Percentiles rank a stretch among this genome's conserved stretches.
phyloP scores from a whole-genome alignment of 1,140 invertebrate species.

The Linepithema humile region DNA sequence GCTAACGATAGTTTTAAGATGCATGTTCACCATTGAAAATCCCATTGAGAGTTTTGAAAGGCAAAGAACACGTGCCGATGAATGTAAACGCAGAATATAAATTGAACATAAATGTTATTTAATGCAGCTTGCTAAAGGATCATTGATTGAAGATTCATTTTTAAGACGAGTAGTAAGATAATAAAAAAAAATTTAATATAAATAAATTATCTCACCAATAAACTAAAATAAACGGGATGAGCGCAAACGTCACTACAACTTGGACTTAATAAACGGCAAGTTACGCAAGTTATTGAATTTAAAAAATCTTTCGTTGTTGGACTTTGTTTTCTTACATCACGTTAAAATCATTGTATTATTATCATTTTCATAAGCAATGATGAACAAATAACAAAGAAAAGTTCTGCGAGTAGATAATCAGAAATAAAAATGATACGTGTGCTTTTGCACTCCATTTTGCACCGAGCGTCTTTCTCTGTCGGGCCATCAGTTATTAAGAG shows the following conservation, averaged over 20 bases:
- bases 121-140: background rate
- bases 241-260: no score
- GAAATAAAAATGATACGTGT: slow-evolving; percentile 7
- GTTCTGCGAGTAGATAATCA: no score
- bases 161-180: background rate
- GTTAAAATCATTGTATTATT: slow-evolving; percentile 9
- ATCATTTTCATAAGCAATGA: slow-evolving; percentile 12
- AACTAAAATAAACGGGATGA: no score
- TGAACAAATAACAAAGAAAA: background rate
- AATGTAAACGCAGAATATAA: slow-evolving; percentile 22
- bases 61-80: background rate
- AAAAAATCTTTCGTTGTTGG: background rate
- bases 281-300: slow-evolving; percentile 13
- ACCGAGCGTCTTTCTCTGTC: no score
- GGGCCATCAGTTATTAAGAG: no score
- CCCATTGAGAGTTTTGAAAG: background rate
- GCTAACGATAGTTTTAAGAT: slow-evolving; percentile 1
- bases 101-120: slow-evolving; percentile 26
- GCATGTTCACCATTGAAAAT: background rate
- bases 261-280: no score
- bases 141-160: background rate
- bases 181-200: background rate
- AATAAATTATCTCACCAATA: background rate
- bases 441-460: no score
- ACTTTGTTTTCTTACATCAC: background rate